A percentile compares a stretch with the other conserved stretches of the same genome.
These are phyloP conservation scores for Atrichornis clamosus DNA, from an alignment of 2,113 vertebrate species.

Conservation along the genomic window DNA sequence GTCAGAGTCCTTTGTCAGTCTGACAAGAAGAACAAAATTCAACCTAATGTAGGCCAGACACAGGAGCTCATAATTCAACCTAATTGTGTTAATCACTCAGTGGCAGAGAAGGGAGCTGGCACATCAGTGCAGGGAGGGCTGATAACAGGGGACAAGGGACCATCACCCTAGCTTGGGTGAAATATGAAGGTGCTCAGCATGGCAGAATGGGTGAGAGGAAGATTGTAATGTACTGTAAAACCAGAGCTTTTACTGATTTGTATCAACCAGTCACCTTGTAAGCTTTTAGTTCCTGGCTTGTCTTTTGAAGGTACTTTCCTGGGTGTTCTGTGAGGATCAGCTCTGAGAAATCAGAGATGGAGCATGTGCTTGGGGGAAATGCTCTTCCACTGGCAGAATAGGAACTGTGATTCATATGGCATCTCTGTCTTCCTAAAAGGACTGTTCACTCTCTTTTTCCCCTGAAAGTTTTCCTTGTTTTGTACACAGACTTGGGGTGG, in stretches of 20 bases:
- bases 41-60: neutral
- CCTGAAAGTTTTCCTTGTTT: neutral
- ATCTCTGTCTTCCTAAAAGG: neutral
- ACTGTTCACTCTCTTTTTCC: neutral
- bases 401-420: neutral
- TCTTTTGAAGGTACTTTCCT: neutral
- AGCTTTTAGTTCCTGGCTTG: neutral
- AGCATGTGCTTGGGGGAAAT: neutral
- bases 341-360: neutral
- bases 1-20: neutral
- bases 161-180: neutral
- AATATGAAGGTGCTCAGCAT: neutral
- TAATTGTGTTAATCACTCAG: neutral
- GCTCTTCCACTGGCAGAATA: neutral
- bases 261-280: neutral
- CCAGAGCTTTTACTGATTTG: neutral
- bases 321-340: neutral
- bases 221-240: neutral
- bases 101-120: neutral
- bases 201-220: neutral
- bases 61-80: neutral
- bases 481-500: neutral
- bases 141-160: neutral
- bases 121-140: rapidly evolving
- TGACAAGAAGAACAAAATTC: neutral